A percentile compares a stretch with the other conserved stretches of the same genome.
Evolutionary conservation across 2,113 vertebrate genomes (phyloP).

Genomic region (Galbula dea): DNA sequence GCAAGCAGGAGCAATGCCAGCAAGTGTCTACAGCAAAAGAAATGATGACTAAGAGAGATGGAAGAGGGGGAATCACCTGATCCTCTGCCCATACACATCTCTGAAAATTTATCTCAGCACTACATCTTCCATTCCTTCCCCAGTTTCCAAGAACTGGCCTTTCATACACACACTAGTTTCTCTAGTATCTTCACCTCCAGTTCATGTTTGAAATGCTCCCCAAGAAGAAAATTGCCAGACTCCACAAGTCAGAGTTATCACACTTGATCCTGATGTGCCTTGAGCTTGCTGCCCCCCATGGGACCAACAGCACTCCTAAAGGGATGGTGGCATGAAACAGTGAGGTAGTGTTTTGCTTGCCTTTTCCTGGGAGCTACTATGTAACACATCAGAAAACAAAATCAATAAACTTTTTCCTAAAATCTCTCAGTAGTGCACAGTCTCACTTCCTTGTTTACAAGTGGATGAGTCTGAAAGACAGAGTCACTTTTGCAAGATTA

Average conservation of each 20-base stretch:
- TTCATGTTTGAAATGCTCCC: neutral
- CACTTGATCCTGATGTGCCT: neutral
- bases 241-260: neutral
- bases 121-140: neutral
- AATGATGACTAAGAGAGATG: neutral
- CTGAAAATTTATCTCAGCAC: neutral
- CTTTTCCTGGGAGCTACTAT: neutral
- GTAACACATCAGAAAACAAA: neutral
- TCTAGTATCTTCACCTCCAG: neutral
- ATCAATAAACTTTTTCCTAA: neutral
- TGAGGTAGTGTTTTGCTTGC: neutral
- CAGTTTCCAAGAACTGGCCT: neutral
- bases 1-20: neutral
- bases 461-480: neutral
- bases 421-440: neutral
- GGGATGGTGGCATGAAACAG: neutral
- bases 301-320: neutral
- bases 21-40: rapidly evolving
- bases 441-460: neutral
- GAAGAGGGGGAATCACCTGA: neutral
- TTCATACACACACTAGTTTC: neutral
- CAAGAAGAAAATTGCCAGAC: neutral
- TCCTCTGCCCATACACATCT: neutral
- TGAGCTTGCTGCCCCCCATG: neutral
- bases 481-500: neutral